phyloP scores from a whole-genome alignment of 2,888 invertebrate species.

The Agrochola macilenta region DNA sequence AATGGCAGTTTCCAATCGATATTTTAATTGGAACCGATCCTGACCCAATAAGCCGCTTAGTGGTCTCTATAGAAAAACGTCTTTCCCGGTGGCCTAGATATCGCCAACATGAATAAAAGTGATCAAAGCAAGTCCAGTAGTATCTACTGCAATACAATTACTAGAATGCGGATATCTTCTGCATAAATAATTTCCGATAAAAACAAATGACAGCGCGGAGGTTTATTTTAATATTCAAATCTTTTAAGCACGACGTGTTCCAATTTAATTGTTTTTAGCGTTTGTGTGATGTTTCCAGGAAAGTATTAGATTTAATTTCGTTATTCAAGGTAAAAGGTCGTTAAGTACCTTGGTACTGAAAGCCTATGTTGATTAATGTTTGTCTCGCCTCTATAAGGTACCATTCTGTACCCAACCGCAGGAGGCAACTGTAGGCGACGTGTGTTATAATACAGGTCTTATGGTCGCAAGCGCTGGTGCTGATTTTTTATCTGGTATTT shows the following conservation, averaged over 20 bases:
- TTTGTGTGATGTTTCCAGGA: background rate
- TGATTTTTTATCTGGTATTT: no score
- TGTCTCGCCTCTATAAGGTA: no score
- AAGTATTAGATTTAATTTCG: no score
- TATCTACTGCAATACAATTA: conserved; percentile 6
- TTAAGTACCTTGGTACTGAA: no score
- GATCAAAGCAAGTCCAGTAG: background rate
- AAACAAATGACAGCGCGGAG: conserved; percentile 11
- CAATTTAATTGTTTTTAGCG: background rate
- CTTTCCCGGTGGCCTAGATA: conserved; percentile 33
- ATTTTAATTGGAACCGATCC: conserved; percentile 43
- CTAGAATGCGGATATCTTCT: background rate
- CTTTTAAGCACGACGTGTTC: background rate
- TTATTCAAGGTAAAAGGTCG: no score
- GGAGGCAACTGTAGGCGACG: no score
- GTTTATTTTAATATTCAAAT: background rate
- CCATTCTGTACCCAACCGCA: no score
- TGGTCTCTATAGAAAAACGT: conserved; percentile 5
- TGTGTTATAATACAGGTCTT: no score
- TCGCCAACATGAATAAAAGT: conserved; percentile 12
- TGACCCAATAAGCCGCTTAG: conserved; percentile 33
- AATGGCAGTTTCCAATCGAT: conserved; percentile 12
- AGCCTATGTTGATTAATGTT: no score
- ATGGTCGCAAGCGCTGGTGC: no score
- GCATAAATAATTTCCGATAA: conserved; percentile 1